phyloP scores from a whole-genome alignment of 2,113 vertebrate species.

The Vombatus ursinus region DNA sequence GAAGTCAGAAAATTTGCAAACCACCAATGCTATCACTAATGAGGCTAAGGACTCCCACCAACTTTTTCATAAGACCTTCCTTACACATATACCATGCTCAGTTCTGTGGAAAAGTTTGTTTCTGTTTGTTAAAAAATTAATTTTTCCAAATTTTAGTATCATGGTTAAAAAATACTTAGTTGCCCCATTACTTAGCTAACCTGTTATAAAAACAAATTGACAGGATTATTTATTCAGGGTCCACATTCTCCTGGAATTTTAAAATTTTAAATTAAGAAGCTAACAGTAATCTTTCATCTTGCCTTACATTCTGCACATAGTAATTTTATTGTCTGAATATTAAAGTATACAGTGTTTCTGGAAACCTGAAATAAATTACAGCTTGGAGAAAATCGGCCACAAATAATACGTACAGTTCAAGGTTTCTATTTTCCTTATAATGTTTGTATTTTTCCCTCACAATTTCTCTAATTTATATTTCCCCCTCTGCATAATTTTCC shows the following conservation, averaged over 20 bases:
- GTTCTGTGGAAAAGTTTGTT: neutral
- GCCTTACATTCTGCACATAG: neutral
- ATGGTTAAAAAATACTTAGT: constrained; percentile 23
- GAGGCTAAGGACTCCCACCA: neutral
- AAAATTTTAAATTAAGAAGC: neutral
- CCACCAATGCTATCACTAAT: neutral
- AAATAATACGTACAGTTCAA: constrained; percentile 16
- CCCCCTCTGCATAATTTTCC: neutral
- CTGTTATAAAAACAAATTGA: neutral
- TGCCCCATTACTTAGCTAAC: neutral
- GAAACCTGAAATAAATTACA: constrained; percentile 1
- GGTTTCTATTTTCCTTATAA: constrained; percentile 20
- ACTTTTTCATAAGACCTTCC: neutral
- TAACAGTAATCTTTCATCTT: neutral
- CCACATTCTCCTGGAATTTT: neutral
- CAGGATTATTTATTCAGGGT: neutral
- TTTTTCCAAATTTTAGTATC: neutral
- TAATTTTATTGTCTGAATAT: neutral
- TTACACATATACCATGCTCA: neutral
- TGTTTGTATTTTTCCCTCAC: constrained; percentile 6
- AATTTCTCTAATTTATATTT: constrained; percentile 31
- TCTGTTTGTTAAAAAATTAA: neutral
- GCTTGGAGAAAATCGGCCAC: constrained; percentile 15
- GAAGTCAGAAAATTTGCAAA: neutral
- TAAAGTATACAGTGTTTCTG: neutral